Base-by-base conservation (phyloP, 2,113 vertebrate species). In the Rallus limicola region DNA sequence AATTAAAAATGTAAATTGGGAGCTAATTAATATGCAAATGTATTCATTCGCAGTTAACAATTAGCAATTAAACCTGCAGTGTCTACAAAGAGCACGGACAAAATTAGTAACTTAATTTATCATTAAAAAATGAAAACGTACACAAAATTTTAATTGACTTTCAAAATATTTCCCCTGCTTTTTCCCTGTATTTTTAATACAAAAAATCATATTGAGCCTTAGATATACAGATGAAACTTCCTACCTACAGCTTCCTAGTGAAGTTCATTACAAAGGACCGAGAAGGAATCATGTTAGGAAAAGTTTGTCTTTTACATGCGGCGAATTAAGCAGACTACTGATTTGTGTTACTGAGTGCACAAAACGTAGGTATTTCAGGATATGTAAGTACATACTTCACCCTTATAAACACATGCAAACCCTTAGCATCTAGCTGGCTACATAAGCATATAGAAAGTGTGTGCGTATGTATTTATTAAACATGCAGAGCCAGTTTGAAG, bases 1-100 rank as follows among this genome's bases (percentile, higher is more conserved):
- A 99, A 99, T 99, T 99, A 99, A 99, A 99, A 99, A 99, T 99
- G 99, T 99, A 99, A 99, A 99, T 99, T 99, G 98, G 98, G 98
- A 98, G 98, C 98, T 99, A 98, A 99, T 99, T 99, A 99, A 99
- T 99, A 99, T 99, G 99, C 99, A 99, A 99, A 99, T 99, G 97
- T 99, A 99, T 99, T 99, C 99, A 98, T 99, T 99, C 98, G 96
- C 98, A 99, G 99, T 99, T 99, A 99, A 99, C 99, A 99, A 99
- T 99, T 99, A 99, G 99, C 99, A 99, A 99, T 99, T 99, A 99
- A 99, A 99, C 99, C 99, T 98, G 98, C 99, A 99, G 99, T 99
- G 99, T 99, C 99, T 99, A 99, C 98, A 99, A 99, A 99, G 99
- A 99, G 99, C 99, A 98, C 98, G 98, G 99, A 99, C 99, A 98